Evolutionary conservation across 53 echinoderm and acorn worm species (phyloP).

Genomic region (Echinometra lucunter): DNA sequence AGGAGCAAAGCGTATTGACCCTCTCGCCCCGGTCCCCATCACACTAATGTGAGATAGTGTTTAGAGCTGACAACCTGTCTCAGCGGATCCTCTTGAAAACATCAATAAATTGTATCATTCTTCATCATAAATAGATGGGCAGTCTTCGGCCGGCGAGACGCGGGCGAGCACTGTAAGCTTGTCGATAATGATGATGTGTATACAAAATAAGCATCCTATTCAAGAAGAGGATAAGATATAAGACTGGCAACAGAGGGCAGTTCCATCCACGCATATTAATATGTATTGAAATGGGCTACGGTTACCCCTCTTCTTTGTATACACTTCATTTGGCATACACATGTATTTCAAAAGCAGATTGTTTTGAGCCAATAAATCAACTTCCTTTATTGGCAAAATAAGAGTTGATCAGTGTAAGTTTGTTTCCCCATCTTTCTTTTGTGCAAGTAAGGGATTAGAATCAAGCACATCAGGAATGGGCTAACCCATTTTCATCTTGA

Average conservation of each 20-base stretch:
- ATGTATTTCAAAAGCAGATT: not conserved
- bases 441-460: not conserved
- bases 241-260: not conserved
- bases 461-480: too few relatives aligned
- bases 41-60: conserved; percentile 15
- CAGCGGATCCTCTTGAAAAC: conserved; percentile 57
- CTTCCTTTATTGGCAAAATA: not conserved
- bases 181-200: conserved; percentile 42
- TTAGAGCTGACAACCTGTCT: conserved; percentile 45
- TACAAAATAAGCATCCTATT: conserved; percentile 32
- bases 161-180: not conserved
- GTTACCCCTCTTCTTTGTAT: not conserved
- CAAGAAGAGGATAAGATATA: not conserved
- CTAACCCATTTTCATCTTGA: not conserved
- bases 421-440: not conserved
- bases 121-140: conserved; percentile 71
- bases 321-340: not conserved
- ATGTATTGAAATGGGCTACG: not conserved
- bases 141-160: not conserved
- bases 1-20: conserved; percentile 8
- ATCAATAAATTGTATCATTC: conserved; percentile 73
- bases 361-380: not conserved
- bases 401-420: too few relatives aligned
- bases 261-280: conserved; percentile 2
- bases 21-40: not conserved